Evolutionary conservation across 2,113 vertebrate species (phyloP).

Genomic region (Chloropsis cyanopogon): DNA sequence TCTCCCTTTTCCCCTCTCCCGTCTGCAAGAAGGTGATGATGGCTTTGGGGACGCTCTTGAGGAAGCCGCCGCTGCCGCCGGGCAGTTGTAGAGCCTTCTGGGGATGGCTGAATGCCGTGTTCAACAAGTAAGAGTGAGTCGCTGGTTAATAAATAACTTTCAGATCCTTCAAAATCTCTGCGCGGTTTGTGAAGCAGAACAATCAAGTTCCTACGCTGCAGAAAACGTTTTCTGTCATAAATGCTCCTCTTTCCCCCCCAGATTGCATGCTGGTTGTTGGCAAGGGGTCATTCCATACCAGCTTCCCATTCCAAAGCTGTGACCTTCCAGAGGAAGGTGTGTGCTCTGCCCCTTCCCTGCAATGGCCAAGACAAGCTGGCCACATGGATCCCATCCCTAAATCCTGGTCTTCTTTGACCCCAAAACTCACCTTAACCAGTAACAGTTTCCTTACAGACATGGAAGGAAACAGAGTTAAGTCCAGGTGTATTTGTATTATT

Average conservation of each 20-base stretch:
- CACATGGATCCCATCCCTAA: neutral
- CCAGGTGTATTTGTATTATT: neutral
- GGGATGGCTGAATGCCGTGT: constrained; percentile 95
- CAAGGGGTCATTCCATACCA: accelerated
- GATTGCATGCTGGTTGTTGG: accelerated
- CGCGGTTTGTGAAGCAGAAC: neutral
- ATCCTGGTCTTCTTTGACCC: accelerated
- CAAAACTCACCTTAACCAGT: neutral
- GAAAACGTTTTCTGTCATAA: accelerated
- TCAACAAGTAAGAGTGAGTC: constrained; percentile 86
- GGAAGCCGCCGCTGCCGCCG: neutral
- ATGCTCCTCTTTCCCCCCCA: neutral
- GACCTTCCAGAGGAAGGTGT: neutral
- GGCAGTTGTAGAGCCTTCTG: constrained; percentile 80
- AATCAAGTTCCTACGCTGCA: accelerated
- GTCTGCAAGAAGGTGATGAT: constrained; percentile 34
- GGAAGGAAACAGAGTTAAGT: neutral
- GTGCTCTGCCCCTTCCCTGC: neutral
- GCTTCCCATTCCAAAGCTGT: neutral
- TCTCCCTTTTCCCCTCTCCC: neutral
- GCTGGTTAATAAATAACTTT: accelerated
- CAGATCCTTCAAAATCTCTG: accelerated
- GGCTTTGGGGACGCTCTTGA: constrained; percentile 57
- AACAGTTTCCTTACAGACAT: neutral
- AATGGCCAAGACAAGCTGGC: neutral